Percentiles rank a stretch among this genome's conserved stretches.
Evolutionary conservation across 2,113 vertebrate species (phyloP).

Genomic region (Lontra canadensis): DNA sequence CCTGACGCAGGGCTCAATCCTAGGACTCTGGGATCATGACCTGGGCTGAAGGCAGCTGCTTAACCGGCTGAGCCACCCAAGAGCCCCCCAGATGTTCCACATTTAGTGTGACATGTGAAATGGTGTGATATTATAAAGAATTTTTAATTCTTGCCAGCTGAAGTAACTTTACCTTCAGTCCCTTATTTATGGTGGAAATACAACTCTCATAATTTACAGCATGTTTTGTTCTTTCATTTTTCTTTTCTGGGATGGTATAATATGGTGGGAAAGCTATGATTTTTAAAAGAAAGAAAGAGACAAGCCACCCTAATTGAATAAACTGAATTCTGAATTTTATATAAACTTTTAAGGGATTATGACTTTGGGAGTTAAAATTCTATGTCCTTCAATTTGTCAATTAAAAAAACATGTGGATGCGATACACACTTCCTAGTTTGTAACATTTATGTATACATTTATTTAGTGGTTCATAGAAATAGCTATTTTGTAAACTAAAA

Average conservation of each 20-base stretch:
- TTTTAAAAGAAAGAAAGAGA: not conserved
- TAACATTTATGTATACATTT: not conserved
- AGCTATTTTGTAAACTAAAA: not conserved
- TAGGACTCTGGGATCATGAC: too few relatives aligned
- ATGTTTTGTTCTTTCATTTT: not conserved
- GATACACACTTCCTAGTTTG: not conserved
- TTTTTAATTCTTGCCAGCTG: constrained; percentile 8
- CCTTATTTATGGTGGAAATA: not conserved
- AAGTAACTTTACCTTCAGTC: not conserved
- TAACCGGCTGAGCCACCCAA: too few relatives aligned
- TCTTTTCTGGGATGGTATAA: not conserved
- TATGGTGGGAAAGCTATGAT: not conserved
- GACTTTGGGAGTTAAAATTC: not conserved
- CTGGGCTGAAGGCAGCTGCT: too few relatives aligned
- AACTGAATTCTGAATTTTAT: not conserved
- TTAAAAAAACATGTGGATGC: not conserved
- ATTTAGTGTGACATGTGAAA: not conserved
- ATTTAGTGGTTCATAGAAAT: not conserved
- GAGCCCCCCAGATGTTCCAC: not conserved
- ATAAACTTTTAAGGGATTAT: not conserved
- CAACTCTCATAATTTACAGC: not conserved
- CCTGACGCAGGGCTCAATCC: too few relatives aligned
- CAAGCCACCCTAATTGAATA: not conserved
- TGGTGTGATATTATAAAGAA: not conserved
- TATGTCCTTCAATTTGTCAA: not conserved